phyloP scores from a whole-genome alignment of 2,888 invertebrate genomes.

The Sphecodes monilicornis region DNA sequence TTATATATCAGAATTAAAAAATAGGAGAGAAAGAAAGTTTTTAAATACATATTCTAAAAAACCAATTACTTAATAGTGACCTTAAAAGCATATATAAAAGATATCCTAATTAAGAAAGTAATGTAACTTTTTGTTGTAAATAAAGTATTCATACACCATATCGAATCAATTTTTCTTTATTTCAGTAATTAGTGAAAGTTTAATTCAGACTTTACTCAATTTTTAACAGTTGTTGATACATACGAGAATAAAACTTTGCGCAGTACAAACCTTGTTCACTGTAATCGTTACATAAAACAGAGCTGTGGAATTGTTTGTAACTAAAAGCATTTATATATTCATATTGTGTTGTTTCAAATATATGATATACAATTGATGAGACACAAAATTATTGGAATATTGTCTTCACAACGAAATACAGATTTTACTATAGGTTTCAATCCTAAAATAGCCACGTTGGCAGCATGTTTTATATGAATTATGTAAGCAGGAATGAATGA shows the following conservation, averaged over 20 bases:
- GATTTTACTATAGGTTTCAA: slow-evolving; percentile 28
- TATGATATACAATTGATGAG: slow-evolving; percentile 36
- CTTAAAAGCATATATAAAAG: slow-evolving; percentile 45
- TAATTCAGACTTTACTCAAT: slow-evolving; percentile 28
- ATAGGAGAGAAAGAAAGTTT: slow-evolving; percentile 31
- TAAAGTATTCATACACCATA: slow-evolving; percentile 67
- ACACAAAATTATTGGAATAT: slow-evolving; percentile 46
- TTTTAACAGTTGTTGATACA: slow-evolving; percentile 39
- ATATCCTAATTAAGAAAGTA: slow-evolving; percentile 49
- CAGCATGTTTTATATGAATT: not conserved
- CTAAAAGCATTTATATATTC: slow-evolving; percentile 41
- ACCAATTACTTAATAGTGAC: slow-evolving; percentile 10
- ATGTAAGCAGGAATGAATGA: slow-evolving; percentile 46
- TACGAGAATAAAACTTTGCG: slow-evolving; percentile 49
- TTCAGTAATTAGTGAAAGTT: slow-evolving; percentile 44
- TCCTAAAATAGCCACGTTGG: slow-evolving; percentile 48
- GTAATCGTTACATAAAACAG: slow-evolving; percentile 53
- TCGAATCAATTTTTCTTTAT: slow-evolving; percentile 54
- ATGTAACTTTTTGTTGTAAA: slow-evolving; percentile 68
- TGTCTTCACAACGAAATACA: slow-evolving; percentile 36
- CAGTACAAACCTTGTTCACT: slow-evolving; percentile 52
- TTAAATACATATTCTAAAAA: slow-evolving; percentile 34
- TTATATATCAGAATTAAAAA: slow-evolving; percentile 33
- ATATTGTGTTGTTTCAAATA: slow-evolving; percentile 47
- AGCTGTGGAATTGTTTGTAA: slow-evolving; percentile 50